Conservation (phyloP, 2,888 invertebrate genomes). For the Diarsia brunnea region DNA sequence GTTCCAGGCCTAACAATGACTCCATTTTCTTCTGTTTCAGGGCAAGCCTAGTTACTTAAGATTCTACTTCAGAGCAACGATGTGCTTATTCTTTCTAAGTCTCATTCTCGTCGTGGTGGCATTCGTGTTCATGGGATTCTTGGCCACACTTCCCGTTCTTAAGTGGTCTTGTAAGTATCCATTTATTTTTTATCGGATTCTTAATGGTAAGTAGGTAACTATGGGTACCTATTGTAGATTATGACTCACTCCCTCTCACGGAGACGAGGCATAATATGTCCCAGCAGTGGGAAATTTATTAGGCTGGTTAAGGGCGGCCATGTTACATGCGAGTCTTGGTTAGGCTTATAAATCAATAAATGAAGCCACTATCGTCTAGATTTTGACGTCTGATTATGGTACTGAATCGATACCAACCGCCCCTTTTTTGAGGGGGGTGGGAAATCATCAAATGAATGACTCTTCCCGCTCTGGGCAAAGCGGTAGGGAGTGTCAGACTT, state of each 20-base stretch:
- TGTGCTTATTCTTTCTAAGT: constrained; percentile 77
- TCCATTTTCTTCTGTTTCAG: constrained; percentile 72
- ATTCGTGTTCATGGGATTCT: constrained; percentile 81
- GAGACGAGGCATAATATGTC: neutral
- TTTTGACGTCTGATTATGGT: neutral
- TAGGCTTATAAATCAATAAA: too few relatives aligned
- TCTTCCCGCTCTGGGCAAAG: too few relatives aligned
- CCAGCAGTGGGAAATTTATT: neutral
- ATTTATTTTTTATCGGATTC: neutral
- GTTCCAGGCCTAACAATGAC: neutral
- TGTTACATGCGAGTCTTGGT: neutral
- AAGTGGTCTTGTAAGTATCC: constrained; percentile 83
- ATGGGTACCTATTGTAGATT: neutral
- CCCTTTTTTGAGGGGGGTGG: too few relatives aligned
- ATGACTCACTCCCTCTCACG: neutral
- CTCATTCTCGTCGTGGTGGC: constrained; percentile 79
- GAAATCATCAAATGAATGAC: too few relatives aligned
- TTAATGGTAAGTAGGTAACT: neutral
- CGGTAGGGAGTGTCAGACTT: too few relatives aligned
- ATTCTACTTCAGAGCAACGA: constrained; percentile 77
- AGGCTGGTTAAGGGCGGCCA: neutral
- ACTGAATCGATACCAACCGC: neutral
- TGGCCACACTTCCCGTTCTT: constrained; percentile 78
- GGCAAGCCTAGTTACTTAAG: constrained; percentile 75
- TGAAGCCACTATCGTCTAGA: neutral